Evolutionary conservation across 2,888 invertebrate genomes (phyloP).

Genomic region (Phalangium opilio): DNA sequence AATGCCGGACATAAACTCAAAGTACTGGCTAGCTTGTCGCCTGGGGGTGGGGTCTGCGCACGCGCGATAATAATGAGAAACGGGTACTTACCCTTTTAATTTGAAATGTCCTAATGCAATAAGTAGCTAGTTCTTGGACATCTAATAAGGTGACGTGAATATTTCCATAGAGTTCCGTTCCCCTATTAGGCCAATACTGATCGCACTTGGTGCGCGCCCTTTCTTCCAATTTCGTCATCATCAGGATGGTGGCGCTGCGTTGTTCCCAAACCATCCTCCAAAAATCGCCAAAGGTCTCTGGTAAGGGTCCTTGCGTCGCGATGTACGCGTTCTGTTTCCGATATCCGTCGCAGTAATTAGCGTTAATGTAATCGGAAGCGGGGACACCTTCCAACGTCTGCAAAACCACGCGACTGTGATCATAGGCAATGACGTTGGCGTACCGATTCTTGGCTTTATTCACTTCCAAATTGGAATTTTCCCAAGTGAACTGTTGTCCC

Average conservation of each 20-base stretch:
- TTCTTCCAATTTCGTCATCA: constrained; percentile 99
- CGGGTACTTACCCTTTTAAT: constrained; percentile 46
- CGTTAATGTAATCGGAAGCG: constrained; percentile 96
- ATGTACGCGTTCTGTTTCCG: constrained; percentile 96
- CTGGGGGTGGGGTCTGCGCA: no score
- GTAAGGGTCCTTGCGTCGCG: constrained; percentile 92
- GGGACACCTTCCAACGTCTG: constrained; percentile 71
- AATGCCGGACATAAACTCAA: not conserved
- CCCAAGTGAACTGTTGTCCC: constrained; percentile 99
- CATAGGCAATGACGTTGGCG: constrained; percentile 97
- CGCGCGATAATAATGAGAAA: no score
- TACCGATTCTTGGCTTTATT: constrained; percentile 99
- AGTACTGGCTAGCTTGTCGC: no score
- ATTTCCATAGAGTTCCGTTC: constrained; percentile 84
- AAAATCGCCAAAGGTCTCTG: constrained; percentile 94
- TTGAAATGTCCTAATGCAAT: constrained; percentile 93
- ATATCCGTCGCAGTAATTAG: constrained; percentile 98
- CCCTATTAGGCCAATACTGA: constrained; percentile 94
- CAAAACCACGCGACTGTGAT: constrained; percentile 92
- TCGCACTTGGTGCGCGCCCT: constrained; percentile 91
- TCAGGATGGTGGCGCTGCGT: constrained; percentile 82
- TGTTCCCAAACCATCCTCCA: constrained; percentile 99
- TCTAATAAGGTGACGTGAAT: constrained; percentile 90
- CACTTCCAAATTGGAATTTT: constrained; percentile 91
- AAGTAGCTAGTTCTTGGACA: constrained; percentile 91